These are phyloP conservation scores for Hedya salicella DNA, from an alignment of 2,888 invertebrate genomes.

Conservation along the genomic window DNA sequence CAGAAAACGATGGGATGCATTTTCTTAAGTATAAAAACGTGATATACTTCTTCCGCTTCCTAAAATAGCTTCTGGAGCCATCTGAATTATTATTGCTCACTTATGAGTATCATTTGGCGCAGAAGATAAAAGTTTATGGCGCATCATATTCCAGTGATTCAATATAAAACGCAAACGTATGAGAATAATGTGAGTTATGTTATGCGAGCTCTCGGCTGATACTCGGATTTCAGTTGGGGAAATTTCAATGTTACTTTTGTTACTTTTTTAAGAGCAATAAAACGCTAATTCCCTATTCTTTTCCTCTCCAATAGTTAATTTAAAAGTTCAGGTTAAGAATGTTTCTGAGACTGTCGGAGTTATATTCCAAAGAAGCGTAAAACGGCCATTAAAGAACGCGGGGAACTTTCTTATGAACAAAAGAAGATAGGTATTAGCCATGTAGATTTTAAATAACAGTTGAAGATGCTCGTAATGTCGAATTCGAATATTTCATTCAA, in stretches of 20 bases:
- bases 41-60: constrained; percentile 13
- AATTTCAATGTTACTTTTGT: constrained; percentile 4
- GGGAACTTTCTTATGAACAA: neutral
- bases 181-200: constrained; percentile 31
- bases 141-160: constrained; percentile 44
- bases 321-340: constrained; percentile 5
- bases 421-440: neutral
- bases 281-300: neutral
- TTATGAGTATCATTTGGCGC: constrained; percentile 41
- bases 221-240: neutral
- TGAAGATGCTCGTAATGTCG: too few relatives aligned
- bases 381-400: constrained; percentile 5
- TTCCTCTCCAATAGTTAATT: constrained; percentile 4
- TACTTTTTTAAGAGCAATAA: constrained; percentile 1
- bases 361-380: neutral
- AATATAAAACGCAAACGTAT: constrained; percentile 38
- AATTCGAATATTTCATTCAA: too few relatives aligned
- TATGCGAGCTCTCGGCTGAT: constrained; percentile 19
- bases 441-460: neutral
- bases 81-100: constrained; percentile 39
- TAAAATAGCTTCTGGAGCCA: constrained; percentile 26
- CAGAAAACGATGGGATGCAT: neutral
- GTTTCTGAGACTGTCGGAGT: constrained; percentile 7
- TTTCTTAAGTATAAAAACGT: neutral
- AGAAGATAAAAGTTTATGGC: constrained; percentile 42